Conservation (phyloP, 2,888 invertebrate genomes). For the Agrochola macilenta region DNA sequence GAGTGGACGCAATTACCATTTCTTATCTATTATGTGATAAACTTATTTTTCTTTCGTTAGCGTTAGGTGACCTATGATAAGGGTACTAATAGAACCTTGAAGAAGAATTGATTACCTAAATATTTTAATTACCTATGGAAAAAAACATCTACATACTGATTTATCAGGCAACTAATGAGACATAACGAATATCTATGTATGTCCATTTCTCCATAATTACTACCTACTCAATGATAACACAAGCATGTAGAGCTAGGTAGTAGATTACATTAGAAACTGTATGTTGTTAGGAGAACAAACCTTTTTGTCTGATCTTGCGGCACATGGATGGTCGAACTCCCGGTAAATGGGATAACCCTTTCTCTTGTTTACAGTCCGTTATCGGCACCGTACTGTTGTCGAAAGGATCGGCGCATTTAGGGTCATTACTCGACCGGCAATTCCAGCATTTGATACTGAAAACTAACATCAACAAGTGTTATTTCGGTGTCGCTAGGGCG, state of each 20-base stretch:
- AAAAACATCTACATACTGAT: not conserved
- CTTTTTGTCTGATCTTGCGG: conserved; percentile 97
- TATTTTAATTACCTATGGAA: not conserved
- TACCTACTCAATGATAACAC: not conserved
- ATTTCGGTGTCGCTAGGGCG: conserved; percentile 72
- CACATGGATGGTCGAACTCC: conserved; percentile 95
- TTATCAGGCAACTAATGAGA: not conserved
- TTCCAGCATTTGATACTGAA: conserved; percentile 96
- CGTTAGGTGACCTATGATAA: too few species aligned
- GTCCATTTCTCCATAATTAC: not conserved
- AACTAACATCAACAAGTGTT: conserved; percentile 80
- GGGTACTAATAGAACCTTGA: too few species aligned
- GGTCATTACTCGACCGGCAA: conserved; percentile 96
- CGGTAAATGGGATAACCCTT: conserved; percentile 92
- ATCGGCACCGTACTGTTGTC: conserved; percentile 97
- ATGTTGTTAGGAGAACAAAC: conserved; percentile 71
- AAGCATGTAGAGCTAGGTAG: not conserved
- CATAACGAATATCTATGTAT: not conserved
- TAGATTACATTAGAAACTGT: not conserved
- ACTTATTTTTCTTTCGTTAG: too few species aligned
- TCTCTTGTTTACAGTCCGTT: conserved; percentile 93
- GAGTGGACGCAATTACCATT: too few species aligned
- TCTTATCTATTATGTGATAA: too few species aligned
- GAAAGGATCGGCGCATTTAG: conserved; percentile 97
- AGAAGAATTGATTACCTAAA: not conserved